Conservation (phyloP, 2,888 invertebrate genomes). For the Epinotia nisella region DNA sequence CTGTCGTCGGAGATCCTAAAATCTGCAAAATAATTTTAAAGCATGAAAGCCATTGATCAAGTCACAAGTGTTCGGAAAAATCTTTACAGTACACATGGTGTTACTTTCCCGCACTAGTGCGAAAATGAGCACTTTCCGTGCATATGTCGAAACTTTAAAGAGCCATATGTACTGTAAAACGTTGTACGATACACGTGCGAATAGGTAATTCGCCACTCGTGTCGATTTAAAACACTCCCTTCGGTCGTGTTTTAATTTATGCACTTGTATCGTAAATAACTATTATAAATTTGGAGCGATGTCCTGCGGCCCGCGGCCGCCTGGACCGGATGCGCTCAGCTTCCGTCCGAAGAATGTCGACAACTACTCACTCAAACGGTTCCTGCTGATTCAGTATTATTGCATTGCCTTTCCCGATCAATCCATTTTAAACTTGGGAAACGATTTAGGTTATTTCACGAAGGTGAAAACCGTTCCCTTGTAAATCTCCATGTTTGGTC, state of each 20-base stretch:
- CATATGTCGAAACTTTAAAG: too few relatives aligned
- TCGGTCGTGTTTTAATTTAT: too few relatives aligned
- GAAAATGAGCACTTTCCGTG: too few relatives aligned
- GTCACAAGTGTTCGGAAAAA: constrained; percentile 58
- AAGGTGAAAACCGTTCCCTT: constrained; percentile 18
- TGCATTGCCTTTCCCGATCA: constrained; percentile 43
- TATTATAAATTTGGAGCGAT: constrained; percentile 67
- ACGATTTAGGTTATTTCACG: constrained; percentile 4
- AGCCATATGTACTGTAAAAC: too few relatives aligned
- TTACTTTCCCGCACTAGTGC: too few relatives aligned
- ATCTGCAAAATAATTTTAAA: neutral
- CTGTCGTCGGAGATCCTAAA: neutral
- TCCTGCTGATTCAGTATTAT: constrained; percentile 47
- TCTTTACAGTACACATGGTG: too few relatives aligned
- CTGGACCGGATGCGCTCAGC: constrained; percentile 64
- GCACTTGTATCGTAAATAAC: too few relatives aligned
- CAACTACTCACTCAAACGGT: constrained; percentile 55
- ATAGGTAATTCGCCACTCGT: too few relatives aligned
- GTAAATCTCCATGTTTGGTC: neutral
- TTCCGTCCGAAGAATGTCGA: constrained; percentile 64
- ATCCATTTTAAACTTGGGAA: constrained; percentile 34
- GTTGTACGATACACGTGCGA: too few relatives aligned
- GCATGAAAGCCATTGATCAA: constrained; percentile 61
- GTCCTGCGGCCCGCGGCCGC: constrained; percentile 65
- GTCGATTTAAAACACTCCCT: too few relatives aligned